Percentiles rank a stretch among this genome's conserved stretches.
Conservation (phyloP, 2,113 vertebrate genomes). For the Ursus arctos region DNA sequence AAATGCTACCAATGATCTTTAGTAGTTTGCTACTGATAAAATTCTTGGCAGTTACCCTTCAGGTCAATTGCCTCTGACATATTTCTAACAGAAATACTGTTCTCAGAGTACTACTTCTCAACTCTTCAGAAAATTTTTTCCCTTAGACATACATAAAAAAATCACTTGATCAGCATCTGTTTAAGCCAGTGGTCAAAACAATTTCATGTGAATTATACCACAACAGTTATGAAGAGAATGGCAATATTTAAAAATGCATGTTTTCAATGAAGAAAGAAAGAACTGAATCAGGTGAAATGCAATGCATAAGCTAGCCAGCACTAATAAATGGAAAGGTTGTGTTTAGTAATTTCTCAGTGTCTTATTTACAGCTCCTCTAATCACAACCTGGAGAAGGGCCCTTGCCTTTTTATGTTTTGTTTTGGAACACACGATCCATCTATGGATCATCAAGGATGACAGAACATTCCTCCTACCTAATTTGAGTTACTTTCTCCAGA, state of each 20-base stretch:
- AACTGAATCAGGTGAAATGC: background rate
- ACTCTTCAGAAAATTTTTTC: background rate
- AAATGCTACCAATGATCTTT: background rate
- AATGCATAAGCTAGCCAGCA: background rate
- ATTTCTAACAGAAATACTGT: background rate
- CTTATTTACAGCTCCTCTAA: background rate
- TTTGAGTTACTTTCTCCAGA: background rate
- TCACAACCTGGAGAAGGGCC: background rate
- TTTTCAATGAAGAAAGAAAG: background rate
- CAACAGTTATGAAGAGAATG: background rate
- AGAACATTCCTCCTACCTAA: background rate
- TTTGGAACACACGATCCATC: background rate
- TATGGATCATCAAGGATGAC: background rate
- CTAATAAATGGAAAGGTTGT: background rate
- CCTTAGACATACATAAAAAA: slow-evolving; percentile 41
- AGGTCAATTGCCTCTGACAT: background rate
- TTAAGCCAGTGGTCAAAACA: slow-evolving; percentile 10
- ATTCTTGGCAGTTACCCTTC: background rate
- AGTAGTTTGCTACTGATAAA: background rate
- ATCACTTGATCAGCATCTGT: background rate
- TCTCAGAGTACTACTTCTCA: background rate
- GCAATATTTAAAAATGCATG: background rate
- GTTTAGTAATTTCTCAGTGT: background rate
- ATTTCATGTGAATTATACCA: slow-evolving; percentile 28
- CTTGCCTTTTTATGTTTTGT: background rate